Conservation (phyloP, 2,797 vertebrate genomes). For the Peromyscus eremicus region DNA sequence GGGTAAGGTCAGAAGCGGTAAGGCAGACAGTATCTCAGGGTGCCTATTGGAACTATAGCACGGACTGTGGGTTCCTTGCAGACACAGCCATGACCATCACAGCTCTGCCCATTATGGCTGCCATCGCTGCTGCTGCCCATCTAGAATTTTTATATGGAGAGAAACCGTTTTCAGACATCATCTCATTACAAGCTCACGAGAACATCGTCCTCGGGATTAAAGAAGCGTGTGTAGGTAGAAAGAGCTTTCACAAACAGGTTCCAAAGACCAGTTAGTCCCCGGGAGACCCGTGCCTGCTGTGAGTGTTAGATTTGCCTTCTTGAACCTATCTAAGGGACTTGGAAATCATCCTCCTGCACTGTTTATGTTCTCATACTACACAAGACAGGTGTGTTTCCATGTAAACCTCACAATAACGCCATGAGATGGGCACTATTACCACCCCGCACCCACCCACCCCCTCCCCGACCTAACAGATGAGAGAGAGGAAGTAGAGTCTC, state of each 20-base stretch:
- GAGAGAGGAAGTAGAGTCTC: background rate
- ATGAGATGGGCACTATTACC: background rate
- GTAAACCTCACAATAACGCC: background rate
- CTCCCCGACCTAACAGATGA: background rate
- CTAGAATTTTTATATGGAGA: background rate
- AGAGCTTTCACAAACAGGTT: background rate
- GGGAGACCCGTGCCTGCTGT: background rate
- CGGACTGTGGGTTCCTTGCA: too few relatives aligned
- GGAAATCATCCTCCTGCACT: background rate
- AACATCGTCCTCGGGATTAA: background rate
- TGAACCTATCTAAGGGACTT: background rate
- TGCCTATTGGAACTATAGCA: background rate
- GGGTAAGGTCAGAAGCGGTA: background rate
- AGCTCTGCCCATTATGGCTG: background rate
- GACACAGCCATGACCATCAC: background rate
- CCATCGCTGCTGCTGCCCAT: fast-evolving
- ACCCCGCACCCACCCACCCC: background rate
- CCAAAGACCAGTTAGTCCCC: background rate
- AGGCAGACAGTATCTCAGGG: background rate
- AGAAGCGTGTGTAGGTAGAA: background rate
- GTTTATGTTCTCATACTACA: background rate
- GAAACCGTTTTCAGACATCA: background rate
- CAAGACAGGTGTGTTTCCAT: background rate
- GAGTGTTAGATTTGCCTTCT: background rate
- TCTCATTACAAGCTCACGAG: background rate